Evolutionary conservation across 2,797 vertebrate genomes (phyloP).

Genomic region (Taenioides sp.): DNA sequence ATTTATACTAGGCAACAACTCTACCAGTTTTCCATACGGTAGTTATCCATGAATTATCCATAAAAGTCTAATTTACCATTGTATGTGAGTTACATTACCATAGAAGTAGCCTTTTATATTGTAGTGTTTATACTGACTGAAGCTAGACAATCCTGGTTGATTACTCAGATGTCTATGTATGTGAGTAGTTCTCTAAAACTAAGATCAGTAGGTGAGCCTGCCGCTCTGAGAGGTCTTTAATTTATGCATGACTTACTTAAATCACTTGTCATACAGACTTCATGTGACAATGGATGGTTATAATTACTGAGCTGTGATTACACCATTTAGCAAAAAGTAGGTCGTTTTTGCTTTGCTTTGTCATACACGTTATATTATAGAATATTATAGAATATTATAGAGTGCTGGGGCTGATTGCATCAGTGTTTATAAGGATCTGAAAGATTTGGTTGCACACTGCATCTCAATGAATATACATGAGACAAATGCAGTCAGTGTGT

Average conservation of each 20-base stretch:
- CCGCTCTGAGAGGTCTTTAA: neutral
- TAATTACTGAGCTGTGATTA: conserved; percentile 1
- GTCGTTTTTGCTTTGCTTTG: neutral
- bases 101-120: conserved; percentile 23
- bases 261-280: neutral
- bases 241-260: neutral
- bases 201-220: neutral
- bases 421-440: neutral
- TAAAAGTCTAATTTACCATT: too few relatives aligned
- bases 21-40: too few relatives aligned
- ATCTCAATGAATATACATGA: neutral
- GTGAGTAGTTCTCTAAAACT: conserved; percentile 24
- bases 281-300: neutral
- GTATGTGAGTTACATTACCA: neutral
- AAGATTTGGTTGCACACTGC: neutral
- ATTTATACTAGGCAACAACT: too few relatives aligned
- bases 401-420: neutral
- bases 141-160: conserved; percentile 38
- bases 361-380: neutral
- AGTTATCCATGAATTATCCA: too few relatives aligned
- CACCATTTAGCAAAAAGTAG: neutral
- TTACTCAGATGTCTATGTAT: neutral
- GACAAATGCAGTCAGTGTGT: neutral
- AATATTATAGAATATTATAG: neutral
- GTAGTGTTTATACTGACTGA: conserved; percentile 26